These are phyloP conservation scores for Lysandra coridon DNA, from an alignment of 2,888 invertebrate genomes.

Conservation along the genomic window DNA sequence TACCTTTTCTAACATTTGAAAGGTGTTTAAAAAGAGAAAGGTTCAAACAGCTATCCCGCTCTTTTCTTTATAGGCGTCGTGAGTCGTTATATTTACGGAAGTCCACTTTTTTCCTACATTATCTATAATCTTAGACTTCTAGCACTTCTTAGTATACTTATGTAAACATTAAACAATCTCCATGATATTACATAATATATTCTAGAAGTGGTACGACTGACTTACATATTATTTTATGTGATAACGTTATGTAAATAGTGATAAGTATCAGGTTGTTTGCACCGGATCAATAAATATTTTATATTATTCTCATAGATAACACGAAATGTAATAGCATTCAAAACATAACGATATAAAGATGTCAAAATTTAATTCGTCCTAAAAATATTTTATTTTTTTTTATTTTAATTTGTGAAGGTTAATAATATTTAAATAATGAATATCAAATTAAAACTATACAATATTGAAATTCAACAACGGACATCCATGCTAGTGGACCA, in stretches of 20 bases:
- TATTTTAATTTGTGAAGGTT: too few species aligned
- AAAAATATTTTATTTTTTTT: too few species aligned
- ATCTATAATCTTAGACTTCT: not conserved
- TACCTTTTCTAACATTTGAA: not conserved
- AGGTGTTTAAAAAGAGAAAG: not conserved
- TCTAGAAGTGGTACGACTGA: slow-evolving; percentile 7
- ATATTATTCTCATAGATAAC: not conserved
- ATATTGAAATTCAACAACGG: too few species aligned
- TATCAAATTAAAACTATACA: too few species aligned
- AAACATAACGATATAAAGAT: too few species aligned
- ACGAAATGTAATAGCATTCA: not conserved
- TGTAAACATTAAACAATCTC: slow-evolving; percentile 6
- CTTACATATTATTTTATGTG: slow-evolving; percentile 7
- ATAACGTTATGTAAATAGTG: not conserved
- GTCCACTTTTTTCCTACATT: not conserved
- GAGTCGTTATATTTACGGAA: not conserved
- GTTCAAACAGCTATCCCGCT: not conserved
- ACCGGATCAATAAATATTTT: not conserved
- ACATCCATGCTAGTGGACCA: too few species aligned
- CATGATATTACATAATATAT: slow-evolving; percentile 1
- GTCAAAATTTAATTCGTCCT: too few species aligned
- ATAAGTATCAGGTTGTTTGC: not conserved
- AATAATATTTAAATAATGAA: too few species aligned
- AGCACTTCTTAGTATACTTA: slow-evolving; percentile 1
- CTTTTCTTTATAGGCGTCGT: not conserved